Conservation (phyloP, 2,888 invertebrate species). For the Hypena proboscidalis region DNA sequence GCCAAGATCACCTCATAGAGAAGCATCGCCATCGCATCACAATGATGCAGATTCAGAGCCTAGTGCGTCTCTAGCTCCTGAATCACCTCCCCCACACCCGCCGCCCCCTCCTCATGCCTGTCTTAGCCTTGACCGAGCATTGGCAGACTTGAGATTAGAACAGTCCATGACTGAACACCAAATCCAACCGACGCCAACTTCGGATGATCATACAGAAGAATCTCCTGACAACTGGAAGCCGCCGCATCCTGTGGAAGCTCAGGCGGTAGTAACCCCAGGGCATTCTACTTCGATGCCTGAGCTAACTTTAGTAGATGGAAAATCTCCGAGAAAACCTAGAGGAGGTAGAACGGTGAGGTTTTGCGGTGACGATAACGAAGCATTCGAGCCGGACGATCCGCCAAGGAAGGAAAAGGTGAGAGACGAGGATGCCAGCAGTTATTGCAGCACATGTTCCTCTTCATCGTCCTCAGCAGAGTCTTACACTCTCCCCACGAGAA, state of each 20-base stretch:
- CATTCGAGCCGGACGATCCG: conserved; percentile 77
- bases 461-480: conserved; percentile 95
- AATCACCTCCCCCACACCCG: conserved; percentile 80
- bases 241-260: conserved; percentile 80
- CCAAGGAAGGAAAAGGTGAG: conserved; percentile 61
- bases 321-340: conserved; percentile 61
- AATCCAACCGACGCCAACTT: conserved; percentile 83
- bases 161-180: conserved; percentile 89
- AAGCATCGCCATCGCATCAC: conserved; percentile 80
- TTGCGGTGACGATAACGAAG: conserved; percentile 78
- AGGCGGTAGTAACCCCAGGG: conserved; percentile 80
- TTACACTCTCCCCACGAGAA: conserved; percentile 92
- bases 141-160: conserved; percentile 86
- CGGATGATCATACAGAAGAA: conserved; percentile 61
- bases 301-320: conserved; percentile 80
- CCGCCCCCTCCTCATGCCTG: conserved; percentile 79
- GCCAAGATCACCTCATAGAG: conserved; percentile 85
- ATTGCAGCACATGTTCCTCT: conserved; percentile 96
- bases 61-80: conserved; percentile 83
- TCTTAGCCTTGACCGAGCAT: conserved; percentile 74
- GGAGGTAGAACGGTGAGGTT: conserved; percentile 77
- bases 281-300: conserved; percentile 83
- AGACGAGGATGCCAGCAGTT: conserved; percentile 89
- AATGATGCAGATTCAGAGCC: conserved; percentile 87
- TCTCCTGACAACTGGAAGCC: conserved; percentile 83